Evolutionary conservation across 2,888 invertebrate species (phyloP).

Genomic region (Erpobdella octoculata): DNA sequence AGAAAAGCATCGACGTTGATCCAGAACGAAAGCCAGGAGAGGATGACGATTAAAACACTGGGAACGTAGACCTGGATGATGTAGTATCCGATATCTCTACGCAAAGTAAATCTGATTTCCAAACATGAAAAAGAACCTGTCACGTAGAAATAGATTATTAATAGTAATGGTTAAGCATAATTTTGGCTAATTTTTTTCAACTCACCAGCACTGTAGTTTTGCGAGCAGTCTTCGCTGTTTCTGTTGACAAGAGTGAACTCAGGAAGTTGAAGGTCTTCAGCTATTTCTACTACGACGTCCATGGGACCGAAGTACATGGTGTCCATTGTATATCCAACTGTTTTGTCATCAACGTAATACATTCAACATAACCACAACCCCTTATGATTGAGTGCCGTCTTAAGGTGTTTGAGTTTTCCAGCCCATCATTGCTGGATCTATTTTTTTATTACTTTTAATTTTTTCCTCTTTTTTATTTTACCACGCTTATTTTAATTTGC

Average conservation of each 20-base stretch:
- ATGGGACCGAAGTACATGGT: slow-evolving; percentile 25
- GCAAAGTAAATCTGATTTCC: slow-evolving; percentile 27
- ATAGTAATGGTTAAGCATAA: too few species aligned
- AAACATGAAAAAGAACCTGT: slow-evolving; percentile 31
- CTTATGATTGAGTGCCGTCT: too few species aligned
- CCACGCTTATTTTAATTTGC: too few species aligned
- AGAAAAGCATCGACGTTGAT: slow-evolving; percentile 32
- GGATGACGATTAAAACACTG: slow-evolving; percentile 30
- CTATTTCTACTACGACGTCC: slow-evolving; percentile 13
- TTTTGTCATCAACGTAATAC: too few species aligned
- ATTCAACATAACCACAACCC: too few species aligned
- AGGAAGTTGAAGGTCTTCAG: slow-evolving; percentile 30
- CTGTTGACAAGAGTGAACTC: slow-evolving; percentile 29
- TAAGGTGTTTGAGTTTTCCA: too few species aligned
- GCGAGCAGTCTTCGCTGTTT: slow-evolving; percentile 27
- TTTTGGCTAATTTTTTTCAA: too few species aligned
- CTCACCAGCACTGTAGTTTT: slow-evolving; percentile 30
- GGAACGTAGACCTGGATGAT: slow-evolving; percentile 32
- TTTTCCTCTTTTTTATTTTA: too few species aligned
- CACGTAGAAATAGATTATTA: neutral
- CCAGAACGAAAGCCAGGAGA: slow-evolving; percentile 33
- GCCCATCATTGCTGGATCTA: too few species aligned
- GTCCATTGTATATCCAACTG: slow-evolving; percentile 31
- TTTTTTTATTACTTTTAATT: too few species aligned
- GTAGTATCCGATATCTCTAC: slow-evolving; percentile 31